Percentiles rank a stretch among this genome's conserved stretches.
Evolutionary conservation across 2,888 invertebrate genomes (phyloP).

Genomic region (Liopterus haemorrhoidalis): DNA sequence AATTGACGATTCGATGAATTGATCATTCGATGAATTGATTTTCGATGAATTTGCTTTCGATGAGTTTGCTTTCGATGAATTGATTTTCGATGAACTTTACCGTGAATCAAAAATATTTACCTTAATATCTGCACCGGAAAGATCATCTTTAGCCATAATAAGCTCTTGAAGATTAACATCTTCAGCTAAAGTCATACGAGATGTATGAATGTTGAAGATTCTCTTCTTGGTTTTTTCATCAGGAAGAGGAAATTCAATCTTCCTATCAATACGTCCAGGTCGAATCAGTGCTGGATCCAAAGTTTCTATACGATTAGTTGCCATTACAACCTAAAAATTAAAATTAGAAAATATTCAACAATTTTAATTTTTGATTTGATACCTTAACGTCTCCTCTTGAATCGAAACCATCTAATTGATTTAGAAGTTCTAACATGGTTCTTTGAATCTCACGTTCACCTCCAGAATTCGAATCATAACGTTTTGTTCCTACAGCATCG

Average conservation of each 20-base stretch:
- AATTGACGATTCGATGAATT: too few species aligned
- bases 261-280: slow-evolving; percentile 97
- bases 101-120: slow-evolving; percentile 42
- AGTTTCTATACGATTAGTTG: slow-evolving; percentile 96
- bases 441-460: slow-evolving; percentile 99
- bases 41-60: too few species aligned
- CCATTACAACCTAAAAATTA: slow-evolving; percentile 78
- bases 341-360: slow-evolving; percentile 12
- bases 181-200: slow-evolving; percentile 95
- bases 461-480: slow-evolving; percentile 94
- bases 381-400: slow-evolving; percentile 95
- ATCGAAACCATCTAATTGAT: slow-evolving; percentile 97
- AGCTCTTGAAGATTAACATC: slow-evolving; percentile 95
- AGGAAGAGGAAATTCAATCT: slow-evolving; percentile 98
- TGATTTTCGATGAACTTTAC: too few species aligned
- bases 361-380: slow-evolving; percentile 29
- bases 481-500: slow-evolving; percentile 97
- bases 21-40: too few species aligned
- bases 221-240: slow-evolving; percentile 97
- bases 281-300: slow-evolving; percentile 97
- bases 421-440: slow-evolving; percentile 97
- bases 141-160: slow-evolving; percentile 98
- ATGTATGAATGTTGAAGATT: slow-evolving; percentile 97
- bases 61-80: too few species aligned
- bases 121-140: slow-evolving; percentile 95